Percentiles rank a stretch among this genome's conserved stretches.
phyloP scores from a whole-genome alignment of 2,113 vertebrate species.

The Panthera uncia region DNA sequence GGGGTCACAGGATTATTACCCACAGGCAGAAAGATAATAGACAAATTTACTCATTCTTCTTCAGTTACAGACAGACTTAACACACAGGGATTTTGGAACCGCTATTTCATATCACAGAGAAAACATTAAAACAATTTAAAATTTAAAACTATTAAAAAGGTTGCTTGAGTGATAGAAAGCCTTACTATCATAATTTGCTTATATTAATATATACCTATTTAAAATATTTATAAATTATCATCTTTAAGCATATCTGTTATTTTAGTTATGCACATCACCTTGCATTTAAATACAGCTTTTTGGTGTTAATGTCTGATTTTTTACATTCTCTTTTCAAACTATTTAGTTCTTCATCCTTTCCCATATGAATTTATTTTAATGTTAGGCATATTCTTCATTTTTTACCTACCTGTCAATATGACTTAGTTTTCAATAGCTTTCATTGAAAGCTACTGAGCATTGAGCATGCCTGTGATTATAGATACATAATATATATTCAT shows the following conservation, averaged over 20 bases:
- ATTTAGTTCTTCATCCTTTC: not conserved
- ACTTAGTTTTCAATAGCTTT: not conserved
- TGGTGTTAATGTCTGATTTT: not conserved
- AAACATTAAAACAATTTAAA: not conserved
- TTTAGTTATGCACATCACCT: not conserved
- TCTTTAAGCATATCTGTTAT: not conserved
- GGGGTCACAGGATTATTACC: not conserved
- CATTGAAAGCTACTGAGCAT: not conserved
- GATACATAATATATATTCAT: not conserved
- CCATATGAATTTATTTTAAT: not conserved
- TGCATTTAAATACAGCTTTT: not conserved
- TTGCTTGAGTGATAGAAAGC: not conserved
- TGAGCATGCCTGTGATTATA: not conserved
- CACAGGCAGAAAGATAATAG: not conserved
- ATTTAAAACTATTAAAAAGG: not conserved
- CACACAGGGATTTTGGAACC: not conserved
- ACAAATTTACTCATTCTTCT: not conserved
- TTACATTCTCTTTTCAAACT: not conserved
- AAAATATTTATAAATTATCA: not conserved
- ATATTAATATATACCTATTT: not conserved
- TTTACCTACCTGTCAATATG: not conserved
- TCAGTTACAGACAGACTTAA: not conserved
- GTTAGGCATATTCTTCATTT: not conserved
- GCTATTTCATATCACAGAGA: not conserved
- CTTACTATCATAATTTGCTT: not conserved